A percentile compares a stretch with the other conserved stretches of the same genome.
These are phyloP conservation scores for Macquaria ambigua DNA, from an alignment of 2,113 vertebrate species.

Conservation along the genomic window DNA sequence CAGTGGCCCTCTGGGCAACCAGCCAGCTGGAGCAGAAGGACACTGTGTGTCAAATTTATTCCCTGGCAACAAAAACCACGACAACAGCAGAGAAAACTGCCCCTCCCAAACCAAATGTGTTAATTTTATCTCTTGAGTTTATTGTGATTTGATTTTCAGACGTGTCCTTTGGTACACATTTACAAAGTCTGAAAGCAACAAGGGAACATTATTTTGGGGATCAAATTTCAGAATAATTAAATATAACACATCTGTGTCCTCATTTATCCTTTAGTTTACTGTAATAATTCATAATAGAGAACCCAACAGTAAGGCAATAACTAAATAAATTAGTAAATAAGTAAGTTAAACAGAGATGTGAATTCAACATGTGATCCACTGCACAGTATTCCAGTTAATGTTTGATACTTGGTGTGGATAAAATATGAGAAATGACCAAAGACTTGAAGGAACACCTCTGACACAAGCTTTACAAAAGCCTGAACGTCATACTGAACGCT, in stretches of 20 bases:
- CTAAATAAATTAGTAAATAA: not conserved
- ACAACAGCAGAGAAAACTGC: constrained; percentile 35
- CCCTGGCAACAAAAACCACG: constrained; percentile 63
- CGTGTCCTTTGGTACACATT: not conserved
- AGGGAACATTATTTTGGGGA: not conserved
- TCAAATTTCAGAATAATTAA: not conserved
- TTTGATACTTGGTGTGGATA: not conserved
- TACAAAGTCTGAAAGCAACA: constrained; percentile 3
- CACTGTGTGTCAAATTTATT: constrained; percentile 72
- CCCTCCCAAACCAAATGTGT: constrained; percentile 36
- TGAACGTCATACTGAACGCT: not conserved
- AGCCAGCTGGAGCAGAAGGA: constrained; percentile 80
- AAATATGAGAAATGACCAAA: not conserved
- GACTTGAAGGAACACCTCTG: not conserved
- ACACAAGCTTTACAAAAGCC: too few relatives aligned
- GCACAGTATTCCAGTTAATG: not conserved
- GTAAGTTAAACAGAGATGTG: not conserved
- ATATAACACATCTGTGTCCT: not conserved
- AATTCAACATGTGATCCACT: not conserved
- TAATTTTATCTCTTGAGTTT: constrained; percentile 40
- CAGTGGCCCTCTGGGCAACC: constrained; percentile 68
- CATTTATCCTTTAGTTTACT: not conserved
- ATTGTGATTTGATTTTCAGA: constrained; percentile 36
- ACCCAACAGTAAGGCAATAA: not conserved
- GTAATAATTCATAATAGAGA: not conserved